These are phyloP conservation scores for Eulithis testata DNA, from an alignment of 2,888 invertebrate species.

Conservation along the genomic window DNA sequence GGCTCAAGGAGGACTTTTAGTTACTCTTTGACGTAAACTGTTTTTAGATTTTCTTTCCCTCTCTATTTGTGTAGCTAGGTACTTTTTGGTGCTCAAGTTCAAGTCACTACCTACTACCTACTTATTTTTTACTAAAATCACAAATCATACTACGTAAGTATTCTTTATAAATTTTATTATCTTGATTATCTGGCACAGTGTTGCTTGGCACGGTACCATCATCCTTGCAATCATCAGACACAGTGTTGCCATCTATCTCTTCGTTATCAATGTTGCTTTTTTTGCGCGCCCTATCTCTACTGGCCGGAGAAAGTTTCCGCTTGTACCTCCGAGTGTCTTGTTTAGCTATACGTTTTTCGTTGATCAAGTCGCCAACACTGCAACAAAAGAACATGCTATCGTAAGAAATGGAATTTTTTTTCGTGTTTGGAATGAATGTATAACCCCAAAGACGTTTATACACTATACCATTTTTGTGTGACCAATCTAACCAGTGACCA, in stretches of 20 bases:
- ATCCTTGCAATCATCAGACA: background rate
- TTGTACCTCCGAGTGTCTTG: conserved; percentile 86
- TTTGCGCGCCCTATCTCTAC: conserved; percentile 16
- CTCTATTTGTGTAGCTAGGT: no score
- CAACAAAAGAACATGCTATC: conserved; percentile 39
- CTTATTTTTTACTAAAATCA: no score
- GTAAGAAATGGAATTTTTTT: background rate
- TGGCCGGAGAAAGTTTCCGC: conserved; percentile 40
- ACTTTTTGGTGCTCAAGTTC: no score
- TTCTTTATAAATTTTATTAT: background rate
- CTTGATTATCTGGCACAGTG: background rate
- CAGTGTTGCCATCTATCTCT: conserved; percentile 5
- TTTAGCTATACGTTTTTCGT: conserved; percentile 86
- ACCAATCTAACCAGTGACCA: no score
- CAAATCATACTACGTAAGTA: no score
- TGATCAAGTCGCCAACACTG: conserved; percentile 86
- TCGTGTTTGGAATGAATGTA: no score
- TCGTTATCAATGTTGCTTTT: conserved; percentile 11
- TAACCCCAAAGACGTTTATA: no score
- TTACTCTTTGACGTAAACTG: no score
- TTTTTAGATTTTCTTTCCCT: no score
- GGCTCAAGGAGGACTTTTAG: no score
- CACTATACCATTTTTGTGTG: no score
- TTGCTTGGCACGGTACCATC: background rate
- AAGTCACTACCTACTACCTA: no score